A percentile compares a stretch with the other conserved stretches of the same genome.
Conservation (phyloP, 2,113 vertebrate species). For the Brachionichthys hirsutus region DNA sequence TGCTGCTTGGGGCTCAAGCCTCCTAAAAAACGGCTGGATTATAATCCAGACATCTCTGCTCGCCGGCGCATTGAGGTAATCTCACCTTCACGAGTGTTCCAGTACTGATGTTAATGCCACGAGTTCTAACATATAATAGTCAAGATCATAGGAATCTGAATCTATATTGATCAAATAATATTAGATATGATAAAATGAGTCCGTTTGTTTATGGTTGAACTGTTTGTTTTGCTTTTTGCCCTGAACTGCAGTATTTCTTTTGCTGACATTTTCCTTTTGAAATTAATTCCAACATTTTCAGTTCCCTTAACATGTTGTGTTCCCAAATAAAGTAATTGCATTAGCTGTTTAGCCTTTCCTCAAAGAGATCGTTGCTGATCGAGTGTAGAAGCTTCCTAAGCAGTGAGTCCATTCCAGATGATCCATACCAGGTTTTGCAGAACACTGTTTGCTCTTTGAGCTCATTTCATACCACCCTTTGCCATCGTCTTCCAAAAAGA, state of each 20-base stretch:
- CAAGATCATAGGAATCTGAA: not conserved
- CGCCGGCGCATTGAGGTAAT: slow-evolving; percentile 93
- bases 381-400: slow-evolving; percentile 1
- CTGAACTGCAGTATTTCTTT: not conserved
- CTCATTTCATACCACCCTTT: slow-evolving; percentile 41
- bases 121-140: slow-evolving; percentile 18
- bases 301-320: not conserved
- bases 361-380: not conserved
- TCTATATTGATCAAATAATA: not conserved
- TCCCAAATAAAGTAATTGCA: not conserved
- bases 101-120: slow-evolving; percentile 32
- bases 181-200: not conserved
- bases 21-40: slow-evolving; percentile 99
- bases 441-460: slow-evolving; percentile 41
- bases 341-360: not conserved
- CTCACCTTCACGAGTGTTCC: slow-evolving; percentile 45
- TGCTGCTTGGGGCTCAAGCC: slow-evolving; percentile 88
- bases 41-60: slow-evolving; percentile 93
- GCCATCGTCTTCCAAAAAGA: slow-evolving; percentile 40
- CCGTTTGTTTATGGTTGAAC: too few relatives aligned
- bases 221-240: not conserved
- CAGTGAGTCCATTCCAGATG: slow-evolving; percentile 46
- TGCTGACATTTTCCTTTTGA: not conserved
- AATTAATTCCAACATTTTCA: not conserved
- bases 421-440: slow-evolving; percentile 69